Evolutionary conservation across 2,888 invertebrate species (phyloP), one percentile per base, ranked within the genome.

Genomic region (Mythimna albipuncta): DNA sequence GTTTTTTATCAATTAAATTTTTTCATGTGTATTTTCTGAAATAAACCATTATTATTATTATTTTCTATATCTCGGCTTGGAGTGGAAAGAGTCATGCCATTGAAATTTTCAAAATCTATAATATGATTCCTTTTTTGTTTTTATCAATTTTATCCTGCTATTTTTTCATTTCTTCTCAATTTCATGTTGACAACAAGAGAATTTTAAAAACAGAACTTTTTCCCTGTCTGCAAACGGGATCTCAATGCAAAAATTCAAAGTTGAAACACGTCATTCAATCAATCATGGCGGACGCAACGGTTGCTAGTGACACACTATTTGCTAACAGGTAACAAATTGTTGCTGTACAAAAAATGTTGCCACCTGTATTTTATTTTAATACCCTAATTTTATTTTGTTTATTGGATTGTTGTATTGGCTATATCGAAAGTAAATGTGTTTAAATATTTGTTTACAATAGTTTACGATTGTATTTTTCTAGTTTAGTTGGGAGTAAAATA

Each of bases 301-400:
- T 80, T 87, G 88, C 76, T 38, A 68, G 61, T 82, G 86, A 87
- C 88, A 80, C 57, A 63, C 78, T 82, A 85, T 84, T 83, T 79
- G 78, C 72, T 75, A 68, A 58, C 85, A 87, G 87, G 87, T 87
- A 84, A 83, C 82, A 81, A 76, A 81, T 83, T 68, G 79, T 79
- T 82, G 66, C 58, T 75, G 71, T 79, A 86, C 32, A 67, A 85
- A 82, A 83, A 87, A 78, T 44, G 5, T 59, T 57, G 9, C 70
- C n/a, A 80, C 76, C 71, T 71, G 61, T 52, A 38, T 67, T 66
- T 66, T 38, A 21, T 77, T 77, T 74, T 16, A 67, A 63, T 63
- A 32, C 38, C 5, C 10, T 11, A 7, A 19, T 44, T 64, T 38
- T 38, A 11, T 16, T 21, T 19, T 59, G n/a, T 38, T 19, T 38